These are phyloP conservation scores for Loxodonta africana DNA, from an alignment of 2,113 vertebrate genomes.

Conservation along the genomic window DNA sequence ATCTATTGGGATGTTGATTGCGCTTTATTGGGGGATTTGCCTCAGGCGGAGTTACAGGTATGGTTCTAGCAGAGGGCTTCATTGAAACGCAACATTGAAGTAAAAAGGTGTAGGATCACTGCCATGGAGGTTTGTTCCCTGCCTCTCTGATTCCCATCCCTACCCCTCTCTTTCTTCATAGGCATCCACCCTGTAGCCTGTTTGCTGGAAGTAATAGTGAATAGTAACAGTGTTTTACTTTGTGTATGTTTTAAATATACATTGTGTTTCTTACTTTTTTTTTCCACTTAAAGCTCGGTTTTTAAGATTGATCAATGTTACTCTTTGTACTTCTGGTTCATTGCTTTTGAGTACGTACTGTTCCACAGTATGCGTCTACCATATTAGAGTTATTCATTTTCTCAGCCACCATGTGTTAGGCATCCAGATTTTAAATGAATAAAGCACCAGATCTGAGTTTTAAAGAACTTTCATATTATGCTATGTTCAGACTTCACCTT, in stretches of 20 bases:
- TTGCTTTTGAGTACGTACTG: neutral
- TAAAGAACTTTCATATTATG: neutral
- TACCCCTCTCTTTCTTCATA: neutral
- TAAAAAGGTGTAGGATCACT: accelerated
- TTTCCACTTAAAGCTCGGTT: neutral
- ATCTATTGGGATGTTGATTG: slow-evolving; percentile 97
- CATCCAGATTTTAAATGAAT: neutral
- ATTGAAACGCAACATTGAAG: accelerated
- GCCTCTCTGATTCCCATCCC: neutral
- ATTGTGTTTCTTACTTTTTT: neutral
- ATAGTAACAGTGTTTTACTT: neutral
- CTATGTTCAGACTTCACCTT: slow-evolving; percentile 2
- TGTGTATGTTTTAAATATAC: neutral
- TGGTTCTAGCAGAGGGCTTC: neutral
- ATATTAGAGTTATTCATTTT: neutral
- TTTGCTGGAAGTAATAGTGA: neutral
- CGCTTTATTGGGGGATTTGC: slow-evolving; percentile 94
- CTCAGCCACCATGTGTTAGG: neutral
- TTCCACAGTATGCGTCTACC: accelerated
- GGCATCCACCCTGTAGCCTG: no score
- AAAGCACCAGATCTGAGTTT: neutral
- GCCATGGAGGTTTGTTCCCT: neutral
- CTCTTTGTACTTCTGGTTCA: neutral
- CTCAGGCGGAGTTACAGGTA: slow-evolving; percentile 95
- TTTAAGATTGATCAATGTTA: neutral